phyloP scores from a whole-genome alignment of 37 sponge, comb jelly and placozoan species.

The Lycopodina hypogea region DNA sequence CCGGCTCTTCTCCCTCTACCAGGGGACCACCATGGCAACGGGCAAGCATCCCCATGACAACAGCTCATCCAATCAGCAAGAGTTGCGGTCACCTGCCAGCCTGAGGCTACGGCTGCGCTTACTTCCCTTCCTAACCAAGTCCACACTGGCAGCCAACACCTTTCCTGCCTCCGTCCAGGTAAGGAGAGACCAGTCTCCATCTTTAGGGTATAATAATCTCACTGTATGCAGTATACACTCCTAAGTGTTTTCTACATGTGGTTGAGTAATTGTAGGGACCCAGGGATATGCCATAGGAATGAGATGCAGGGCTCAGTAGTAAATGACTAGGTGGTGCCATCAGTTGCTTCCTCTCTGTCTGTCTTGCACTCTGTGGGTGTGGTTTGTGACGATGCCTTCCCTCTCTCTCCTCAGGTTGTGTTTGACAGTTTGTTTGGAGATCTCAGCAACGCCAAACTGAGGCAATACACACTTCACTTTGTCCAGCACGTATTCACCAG shows the following conservation, averaged over 20 bases:
- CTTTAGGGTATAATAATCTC: neutral
- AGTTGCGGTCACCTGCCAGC: conserved; percentile 31
- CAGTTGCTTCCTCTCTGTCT: too few relatives aligned
- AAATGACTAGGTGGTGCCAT: too few relatives aligned
- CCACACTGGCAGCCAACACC: conserved; percentile 47
- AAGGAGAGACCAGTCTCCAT: neutral
- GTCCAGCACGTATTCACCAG: conserved; percentile 49
- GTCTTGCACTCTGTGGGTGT: too few relatives aligned
- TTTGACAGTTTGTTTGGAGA: conserved; percentile 72
- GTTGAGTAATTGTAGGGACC: neutral
- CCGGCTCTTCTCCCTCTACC: conserved; percentile 40
- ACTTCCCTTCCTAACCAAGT: conserved; percentile 45
- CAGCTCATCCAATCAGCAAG: neutral
- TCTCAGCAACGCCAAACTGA: conserved; percentile 37
- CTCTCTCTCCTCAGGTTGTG: conserved; percentile 55
- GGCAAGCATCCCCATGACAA: too few relatives aligned
- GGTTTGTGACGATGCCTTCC: too few relatives aligned
- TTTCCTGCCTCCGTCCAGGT: conserved; percentile 61
- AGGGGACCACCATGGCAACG: conserved; percentile 20
- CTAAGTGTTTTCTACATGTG: neutral
- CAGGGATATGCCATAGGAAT: neutral
- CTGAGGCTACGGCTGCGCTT: conserved; percentile 46
- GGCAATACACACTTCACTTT: conserved; percentile 30
- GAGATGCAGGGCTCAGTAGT: neutral
- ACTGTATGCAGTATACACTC: neutral